phyloP scores from a whole-genome alignment of 92 coral and sea anemone species.

The Phenganax stokvisi region DNA sequence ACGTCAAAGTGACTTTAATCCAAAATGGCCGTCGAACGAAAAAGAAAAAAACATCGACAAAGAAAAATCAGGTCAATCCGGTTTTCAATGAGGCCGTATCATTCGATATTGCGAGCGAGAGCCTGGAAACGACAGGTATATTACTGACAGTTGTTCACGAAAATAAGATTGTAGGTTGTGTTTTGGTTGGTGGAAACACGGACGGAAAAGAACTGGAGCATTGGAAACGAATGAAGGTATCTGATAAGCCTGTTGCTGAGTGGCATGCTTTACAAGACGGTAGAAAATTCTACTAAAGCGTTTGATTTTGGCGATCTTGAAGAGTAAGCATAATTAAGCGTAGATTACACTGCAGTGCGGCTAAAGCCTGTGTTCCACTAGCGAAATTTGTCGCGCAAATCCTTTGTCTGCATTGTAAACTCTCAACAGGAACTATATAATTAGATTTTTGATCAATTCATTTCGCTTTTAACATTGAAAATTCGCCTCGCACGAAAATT shows the following conservation, averaged over 20 bases:
- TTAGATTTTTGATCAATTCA: too few relatives aligned
- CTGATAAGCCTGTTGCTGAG: slow-evolving; percentile 72
- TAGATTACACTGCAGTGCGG: too few relatives aligned
- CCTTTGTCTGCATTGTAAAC: too few relatives aligned
- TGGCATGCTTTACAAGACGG: slow-evolving; percentile 85
- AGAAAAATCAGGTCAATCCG: slow-evolving; percentile 74
- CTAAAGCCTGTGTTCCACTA: too few relatives aligned
- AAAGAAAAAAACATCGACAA: slow-evolving; percentile 78
- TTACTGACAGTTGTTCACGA: slow-evolving; percentile 88
- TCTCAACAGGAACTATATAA: too few relatives aligned
- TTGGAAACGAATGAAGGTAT: slow-evolving; percentile 71
- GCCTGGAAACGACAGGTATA: slow-evolving; percentile 61
- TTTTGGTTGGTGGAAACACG: slow-evolving; percentile 72
- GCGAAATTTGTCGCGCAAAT: too few relatives aligned
- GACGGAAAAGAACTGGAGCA: slow-evolving; percentile 62
- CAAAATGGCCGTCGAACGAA: slow-evolving; percentile 69
- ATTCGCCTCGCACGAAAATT: too few relatives aligned
- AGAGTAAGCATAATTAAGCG: too few relatives aligned
- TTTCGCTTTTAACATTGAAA: too few relatives aligned
- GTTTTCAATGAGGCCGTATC: slow-evolving; percentile 88
- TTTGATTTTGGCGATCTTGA: too few relatives aligned
- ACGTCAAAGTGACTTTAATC: slow-evolving; percentile 70
- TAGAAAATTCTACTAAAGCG: slow-evolving; percentile 56
- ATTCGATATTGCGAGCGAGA: slow-evolving; percentile 68
- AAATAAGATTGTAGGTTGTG: slow-evolving; percentile 76